phyloP scores from a whole-genome alignment of 2,113 vertebrate genomes.

The Sinocyclocheilus maitianheensis region DNA sequence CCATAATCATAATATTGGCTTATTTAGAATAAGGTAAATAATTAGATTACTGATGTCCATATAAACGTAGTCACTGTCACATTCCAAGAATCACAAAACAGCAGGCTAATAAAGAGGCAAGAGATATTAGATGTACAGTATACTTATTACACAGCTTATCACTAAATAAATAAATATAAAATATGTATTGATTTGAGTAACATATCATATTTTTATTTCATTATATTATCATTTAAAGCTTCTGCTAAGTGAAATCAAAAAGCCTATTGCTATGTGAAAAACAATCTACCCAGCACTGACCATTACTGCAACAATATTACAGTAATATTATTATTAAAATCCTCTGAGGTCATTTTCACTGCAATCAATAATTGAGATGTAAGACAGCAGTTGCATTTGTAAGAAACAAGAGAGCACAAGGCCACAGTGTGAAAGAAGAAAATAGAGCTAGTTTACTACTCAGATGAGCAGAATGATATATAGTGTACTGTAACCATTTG shows the following conservation, averaged over 20 bases:
- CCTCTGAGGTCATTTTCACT: not conserved
- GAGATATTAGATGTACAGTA: not conserved
- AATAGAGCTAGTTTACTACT: not conserved
- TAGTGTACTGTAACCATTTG: too few species aligned
- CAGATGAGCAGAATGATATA: not conserved
- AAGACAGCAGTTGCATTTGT: not conserved
- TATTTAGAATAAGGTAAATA: too few species aligned
- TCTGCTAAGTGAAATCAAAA: not conserved
- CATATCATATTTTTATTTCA: not conserved
- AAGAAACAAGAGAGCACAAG: not conserved
- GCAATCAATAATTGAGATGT: not conserved
- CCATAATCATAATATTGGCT: too few species aligned
- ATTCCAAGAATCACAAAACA: not conserved
- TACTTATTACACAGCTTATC: not conserved
- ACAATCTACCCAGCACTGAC: not conserved
- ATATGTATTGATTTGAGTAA: not conserved
- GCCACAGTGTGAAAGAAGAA: not conserved
- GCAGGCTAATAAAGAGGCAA: not conserved
- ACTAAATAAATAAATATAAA: not conserved
- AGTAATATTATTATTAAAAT: not conserved
- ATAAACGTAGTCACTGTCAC: not conserved
- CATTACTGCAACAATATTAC: not conserved
- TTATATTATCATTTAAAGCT: not conserved
- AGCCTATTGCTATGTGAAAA: not conserved
- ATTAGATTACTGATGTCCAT: too few species aligned